Evolutionary conservation across 2,113 vertebrate genomes (phyloP).

Genomic region (Eolophus roseicapilla): DNA sequence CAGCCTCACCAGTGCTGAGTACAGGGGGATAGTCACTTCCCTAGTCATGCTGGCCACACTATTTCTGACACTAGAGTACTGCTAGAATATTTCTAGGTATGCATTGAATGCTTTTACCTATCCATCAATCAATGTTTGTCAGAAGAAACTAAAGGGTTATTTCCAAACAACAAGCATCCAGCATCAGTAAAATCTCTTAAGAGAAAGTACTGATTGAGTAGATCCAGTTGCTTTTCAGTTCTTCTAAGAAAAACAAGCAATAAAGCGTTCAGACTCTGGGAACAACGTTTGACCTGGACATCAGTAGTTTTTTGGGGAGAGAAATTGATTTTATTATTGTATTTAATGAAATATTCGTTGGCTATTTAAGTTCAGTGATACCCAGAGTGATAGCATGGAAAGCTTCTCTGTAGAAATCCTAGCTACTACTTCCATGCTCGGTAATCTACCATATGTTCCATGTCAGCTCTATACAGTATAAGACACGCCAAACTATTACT

Average conservation of each 20-base stretch:
- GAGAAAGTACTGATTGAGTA: not conserved
- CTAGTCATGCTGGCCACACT: not conserved
- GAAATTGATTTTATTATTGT: not conserved
- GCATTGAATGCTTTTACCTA: not conserved
- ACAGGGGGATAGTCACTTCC: not conserved
- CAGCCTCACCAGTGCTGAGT: not conserved
- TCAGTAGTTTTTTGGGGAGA: not conserved
- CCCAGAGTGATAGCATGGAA: not conserved
- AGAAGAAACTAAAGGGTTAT: not conserved
- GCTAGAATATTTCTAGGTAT: not conserved
- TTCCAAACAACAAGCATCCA: not conserved
- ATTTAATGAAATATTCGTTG: not conserved
- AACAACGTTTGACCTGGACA: not conserved
- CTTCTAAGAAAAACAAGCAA: constrained; percentile 19
- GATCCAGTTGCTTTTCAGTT: constrained; percentile 52
- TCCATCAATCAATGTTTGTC: not conserved
- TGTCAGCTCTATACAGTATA: not conserved
- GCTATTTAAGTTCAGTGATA: not conserved
- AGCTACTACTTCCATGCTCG: constrained; percentile 8
- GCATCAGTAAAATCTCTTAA: not conserved
- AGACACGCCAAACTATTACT: constrained; percentile 11
- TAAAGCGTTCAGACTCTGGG: not conserved
- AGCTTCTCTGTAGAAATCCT: not conserved
- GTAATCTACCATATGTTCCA: constrained; percentile 22
- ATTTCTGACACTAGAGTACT: not conserved